These are phyloP conservation scores for Myotis vivesi DNA, from an alignment of 2,797 vertebrate genomes.

Conservation along the genomic window DNA sequence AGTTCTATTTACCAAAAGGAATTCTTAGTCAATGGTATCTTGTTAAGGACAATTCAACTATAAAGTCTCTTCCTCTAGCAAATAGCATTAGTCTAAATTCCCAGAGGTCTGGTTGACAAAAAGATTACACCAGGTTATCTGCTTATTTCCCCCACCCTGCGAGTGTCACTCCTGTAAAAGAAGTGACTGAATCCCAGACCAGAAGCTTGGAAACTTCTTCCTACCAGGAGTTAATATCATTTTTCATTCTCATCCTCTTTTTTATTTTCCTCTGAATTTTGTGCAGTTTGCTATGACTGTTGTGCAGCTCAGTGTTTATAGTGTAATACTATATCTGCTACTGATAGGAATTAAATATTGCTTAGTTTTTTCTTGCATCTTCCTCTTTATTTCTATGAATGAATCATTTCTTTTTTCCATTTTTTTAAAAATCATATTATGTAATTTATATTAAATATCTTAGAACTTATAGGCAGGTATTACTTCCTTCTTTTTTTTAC, in stretches of 20 bases:
- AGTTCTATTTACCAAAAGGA: neutral
- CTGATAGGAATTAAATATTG: neutral
- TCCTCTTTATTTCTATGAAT: neutral
- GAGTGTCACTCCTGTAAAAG: neutral
- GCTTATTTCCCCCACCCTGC: neutral
- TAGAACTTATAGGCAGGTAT: neutral
- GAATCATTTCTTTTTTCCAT: neutral
- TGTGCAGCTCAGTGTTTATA: neutral
- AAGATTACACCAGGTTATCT: neutral
- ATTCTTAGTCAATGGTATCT: neutral
- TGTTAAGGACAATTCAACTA: neutral
- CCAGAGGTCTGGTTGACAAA: neutral
- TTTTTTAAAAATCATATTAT: neutral
- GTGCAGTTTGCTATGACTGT: neutral
- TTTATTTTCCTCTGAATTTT: neutral
- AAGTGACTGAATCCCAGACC: neutral
- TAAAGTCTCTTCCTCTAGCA: neutral
- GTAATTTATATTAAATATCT: neutral
- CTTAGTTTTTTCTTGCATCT: neutral
- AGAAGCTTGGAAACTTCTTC: neutral
- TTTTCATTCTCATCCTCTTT: neutral
- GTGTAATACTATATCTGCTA: neutral
- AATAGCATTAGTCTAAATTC: neutral
- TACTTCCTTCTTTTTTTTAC: neutral
- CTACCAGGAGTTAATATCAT: neutral